Percentiles rank a stretch among this genome's conserved stretches.
Evolutionary conservation across 2,797 vertebrate genomes (phyloP).

Genomic region (Atherinosoma microstoma): DNA sequence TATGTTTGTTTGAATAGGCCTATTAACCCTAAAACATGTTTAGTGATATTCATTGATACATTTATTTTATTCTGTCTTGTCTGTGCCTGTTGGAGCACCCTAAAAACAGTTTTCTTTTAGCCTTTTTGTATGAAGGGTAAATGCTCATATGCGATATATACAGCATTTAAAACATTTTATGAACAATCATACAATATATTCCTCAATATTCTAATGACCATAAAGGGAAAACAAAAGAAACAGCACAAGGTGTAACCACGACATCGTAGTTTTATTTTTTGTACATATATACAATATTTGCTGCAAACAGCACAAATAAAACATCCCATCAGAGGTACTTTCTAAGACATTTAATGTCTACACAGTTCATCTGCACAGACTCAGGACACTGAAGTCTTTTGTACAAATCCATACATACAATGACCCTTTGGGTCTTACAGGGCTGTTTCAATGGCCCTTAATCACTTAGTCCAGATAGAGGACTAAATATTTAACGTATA

Average conservation of each 20-base stretch:
- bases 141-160: background rate
- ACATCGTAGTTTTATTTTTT: slow-evolving; percentile 64
- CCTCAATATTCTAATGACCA: background rate
- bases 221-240: slow-evolving; percentile 17
- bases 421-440: slow-evolving; percentile 87
- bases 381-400: slow-evolving; percentile 64
- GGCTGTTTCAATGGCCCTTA: slow-evolving; percentile 81
- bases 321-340: slow-evolving; percentile 77
- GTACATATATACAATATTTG: slow-evolving; percentile 65
- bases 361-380: slow-evolving; percentile 77
- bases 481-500: slow-evolving; percentile 80
- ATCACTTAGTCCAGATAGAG: slow-evolving; percentile 73
- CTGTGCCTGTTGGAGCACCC: background rate
- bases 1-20: background rate
- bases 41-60: background rate
- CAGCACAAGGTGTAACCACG: slow-evolving; percentile 44
- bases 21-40: background rate
- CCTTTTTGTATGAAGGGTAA: background rate
- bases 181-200: background rate
- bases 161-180: background rate
- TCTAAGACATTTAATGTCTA: slow-evolving; percentile 74
- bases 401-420: slow-evolving; percentile 79
- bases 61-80: background rate
- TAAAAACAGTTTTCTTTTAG: background rate
- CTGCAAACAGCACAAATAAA: slow-evolving; percentile 69